Evolutionary conservation across 2,888 invertebrate genomes (phyloP).

Genomic region (Eupithecia subfuscata): DNA sequence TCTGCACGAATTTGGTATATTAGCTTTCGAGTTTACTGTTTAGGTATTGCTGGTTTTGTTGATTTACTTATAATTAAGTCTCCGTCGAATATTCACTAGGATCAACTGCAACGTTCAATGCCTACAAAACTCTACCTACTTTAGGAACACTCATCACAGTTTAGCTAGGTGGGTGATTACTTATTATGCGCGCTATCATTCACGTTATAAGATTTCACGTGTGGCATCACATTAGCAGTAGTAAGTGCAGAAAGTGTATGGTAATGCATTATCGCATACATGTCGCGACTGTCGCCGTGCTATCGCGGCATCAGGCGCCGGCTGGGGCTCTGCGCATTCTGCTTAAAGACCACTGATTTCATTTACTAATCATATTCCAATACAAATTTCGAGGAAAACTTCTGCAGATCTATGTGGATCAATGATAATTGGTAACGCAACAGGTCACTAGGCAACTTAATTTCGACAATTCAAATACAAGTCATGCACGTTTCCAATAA

Average conservation of each 20-base stretch:
- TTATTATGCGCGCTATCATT: constrained; percentile 26
- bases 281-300: constrained; percentile 64
- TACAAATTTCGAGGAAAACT: neutral
- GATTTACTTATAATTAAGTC: neutral
- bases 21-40: neutral
- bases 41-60: neutral
- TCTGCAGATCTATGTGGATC: neutral
- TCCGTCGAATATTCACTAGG: neutral
- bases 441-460: neutral
- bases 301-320: constrained; percentile 71
- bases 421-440: neutral
- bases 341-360: constrained; percentile 23
- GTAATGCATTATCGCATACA: constrained; percentile 77
- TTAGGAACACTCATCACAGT: neutral
- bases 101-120: neutral
- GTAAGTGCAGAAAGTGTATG: constrained; percentile 68
- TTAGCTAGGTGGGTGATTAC: neutral
- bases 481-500: constrained; percentile 15
- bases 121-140: neutral
- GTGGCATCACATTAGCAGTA: constrained; percentile 50
- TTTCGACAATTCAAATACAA: constrained; percentile 15
- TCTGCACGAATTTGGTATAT: constrained; percentile 10
- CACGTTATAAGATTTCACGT: constrained; percentile 39
- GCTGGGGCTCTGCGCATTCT: constrained; percentile 39
- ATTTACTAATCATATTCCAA: constrained; percentile 35